Base-by-base conservation (phyloP, 2,888 invertebrate genomes). In the Drosophila fulvimacula region DNA sequence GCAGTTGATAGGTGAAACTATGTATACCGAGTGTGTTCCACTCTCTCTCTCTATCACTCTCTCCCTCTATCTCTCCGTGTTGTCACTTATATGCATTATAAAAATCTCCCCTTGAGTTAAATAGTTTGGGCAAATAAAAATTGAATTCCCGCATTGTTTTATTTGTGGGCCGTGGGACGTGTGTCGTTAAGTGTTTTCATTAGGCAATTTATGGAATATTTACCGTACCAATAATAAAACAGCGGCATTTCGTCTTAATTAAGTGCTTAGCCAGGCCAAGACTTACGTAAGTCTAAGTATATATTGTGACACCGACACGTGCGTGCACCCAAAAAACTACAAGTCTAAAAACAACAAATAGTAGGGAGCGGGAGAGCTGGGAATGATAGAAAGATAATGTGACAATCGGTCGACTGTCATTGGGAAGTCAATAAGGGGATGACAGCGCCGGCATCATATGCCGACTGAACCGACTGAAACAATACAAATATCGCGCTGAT, bases 191-290 rank as follows among this genome's bases (percentile, higher is more conserved):
- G 76, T 87, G 76, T 76, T 77, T 87, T 83, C 76, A 84, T 78
- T 90, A 76, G 72, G 53, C 62, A 75, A 83, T 89, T 89, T 83
- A 83, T 83, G 88, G 63, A 75, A 69, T 83, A 84, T 87, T 89
- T 89, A 84, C 88, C 71, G 67, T 81, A 64, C 67, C 70, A 71
- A 81, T 87, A 84, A 82, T 81, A 87, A 87, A 82, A 87, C 85
- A 85, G 85, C 82, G 78, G 76, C 89, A 76, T 76, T 82, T 80
- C 85, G 75, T 81, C 90, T 89, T 90, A 89, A 89, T 89, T 89
- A 89, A 89, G 84, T 74, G 74, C 68, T 85, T 78, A 55, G 75
- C 65, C 66, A 46, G 67, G 66, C 62, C 51, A 49, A 56, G 56
- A 51, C 48, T 65, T 64, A 41, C 49, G 21, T 49, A 49, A 30